Evolutionary conservation across 2,888 invertebrate species (phyloP).

Genomic region (Trachelus iudaicus): DNA sequence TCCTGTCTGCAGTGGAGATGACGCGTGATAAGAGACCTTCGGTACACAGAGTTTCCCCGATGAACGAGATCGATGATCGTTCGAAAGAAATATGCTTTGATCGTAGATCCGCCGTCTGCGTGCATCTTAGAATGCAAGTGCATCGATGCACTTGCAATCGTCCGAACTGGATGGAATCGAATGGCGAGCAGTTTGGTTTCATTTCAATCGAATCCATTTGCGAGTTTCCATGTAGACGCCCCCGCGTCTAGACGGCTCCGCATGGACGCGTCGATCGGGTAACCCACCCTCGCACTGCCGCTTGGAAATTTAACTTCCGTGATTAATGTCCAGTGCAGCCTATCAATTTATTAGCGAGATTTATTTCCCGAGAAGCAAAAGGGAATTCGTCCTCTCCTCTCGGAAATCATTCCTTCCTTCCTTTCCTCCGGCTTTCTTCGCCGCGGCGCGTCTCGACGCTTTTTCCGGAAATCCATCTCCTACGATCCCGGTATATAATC

Average conservation of each 20-base stretch:
- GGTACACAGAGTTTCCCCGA: not conserved
- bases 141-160: conserved; percentile 18
- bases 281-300: not conserved
- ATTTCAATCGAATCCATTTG: no score
- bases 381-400: not conserved
- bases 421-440: not conserved
- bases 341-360: not conserved
- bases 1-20: not conserved
- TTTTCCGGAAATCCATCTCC: not conserved
- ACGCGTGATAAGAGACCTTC: not conserved
- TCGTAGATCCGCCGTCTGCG: not conserved
- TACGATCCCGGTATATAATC: not conserved
- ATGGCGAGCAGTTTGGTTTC: conserved; percentile 2
- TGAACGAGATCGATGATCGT: not conserved
- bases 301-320: conserved; percentile 1
- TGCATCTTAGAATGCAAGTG: conserved; percentile 11
- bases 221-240: conserved; percentile 26
- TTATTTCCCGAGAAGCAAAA: not conserved
- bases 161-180: conserved; percentile 24
- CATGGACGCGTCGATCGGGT: not conserved
- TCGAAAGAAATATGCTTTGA: not conserved
- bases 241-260: conserved; percentile 29
- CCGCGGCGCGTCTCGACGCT: not conserved
- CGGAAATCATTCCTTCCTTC: not conserved
- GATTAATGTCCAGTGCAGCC: conserved; percentile 1